Evolutionary conservation across 2,888 invertebrate genomes (phyloP).

Genomic region (Laothoe populi): DNA sequence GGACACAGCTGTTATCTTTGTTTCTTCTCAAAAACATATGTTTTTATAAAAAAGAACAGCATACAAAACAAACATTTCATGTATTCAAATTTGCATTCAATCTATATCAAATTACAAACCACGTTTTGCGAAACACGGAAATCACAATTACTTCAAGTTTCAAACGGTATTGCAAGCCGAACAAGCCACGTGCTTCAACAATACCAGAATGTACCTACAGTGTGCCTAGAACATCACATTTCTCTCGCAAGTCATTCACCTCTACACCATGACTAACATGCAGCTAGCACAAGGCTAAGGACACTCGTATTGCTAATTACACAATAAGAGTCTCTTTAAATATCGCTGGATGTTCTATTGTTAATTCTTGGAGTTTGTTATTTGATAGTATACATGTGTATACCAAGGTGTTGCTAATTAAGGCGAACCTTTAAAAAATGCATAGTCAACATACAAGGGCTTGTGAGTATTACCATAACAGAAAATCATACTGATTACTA

Average conservation of each 20-base stretch:
- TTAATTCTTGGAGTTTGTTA: slow-evolving; percentile 9
- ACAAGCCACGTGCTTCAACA: slow-evolving; percentile 14
- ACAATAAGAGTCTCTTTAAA: slow-evolving; percentile 20
- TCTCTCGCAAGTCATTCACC: slow-evolving; percentile 24
- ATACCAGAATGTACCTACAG: background rate
- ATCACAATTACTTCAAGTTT: background rate
- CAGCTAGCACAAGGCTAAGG: slow-evolving; percentile 15
- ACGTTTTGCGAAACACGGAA: slow-evolving; percentile 6
- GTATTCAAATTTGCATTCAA: background rate
- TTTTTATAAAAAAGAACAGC: background rate
- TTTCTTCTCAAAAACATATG: background rate
- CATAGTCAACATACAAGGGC: too few species aligned
- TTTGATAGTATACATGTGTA: background rate
- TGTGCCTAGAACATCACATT: slow-evolving; percentile 20
- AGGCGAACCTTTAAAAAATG: background rate
- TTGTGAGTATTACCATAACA: too few species aligned
- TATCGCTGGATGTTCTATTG: slow-evolving; percentile 1
- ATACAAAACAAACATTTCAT: background rate
- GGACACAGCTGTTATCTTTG: too few species aligned
- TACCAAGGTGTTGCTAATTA: background rate
- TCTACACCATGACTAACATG: slow-evolving; percentile 23
- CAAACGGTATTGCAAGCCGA: slow-evolving; percentile 4
- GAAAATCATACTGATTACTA: too few species aligned
- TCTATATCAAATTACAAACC: background rate
- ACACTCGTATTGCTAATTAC: slow-evolving; percentile 14